phyloP scores from a whole-genome alignment of 2,797 vertebrate genomes.

The Halcyon badia region DNA sequence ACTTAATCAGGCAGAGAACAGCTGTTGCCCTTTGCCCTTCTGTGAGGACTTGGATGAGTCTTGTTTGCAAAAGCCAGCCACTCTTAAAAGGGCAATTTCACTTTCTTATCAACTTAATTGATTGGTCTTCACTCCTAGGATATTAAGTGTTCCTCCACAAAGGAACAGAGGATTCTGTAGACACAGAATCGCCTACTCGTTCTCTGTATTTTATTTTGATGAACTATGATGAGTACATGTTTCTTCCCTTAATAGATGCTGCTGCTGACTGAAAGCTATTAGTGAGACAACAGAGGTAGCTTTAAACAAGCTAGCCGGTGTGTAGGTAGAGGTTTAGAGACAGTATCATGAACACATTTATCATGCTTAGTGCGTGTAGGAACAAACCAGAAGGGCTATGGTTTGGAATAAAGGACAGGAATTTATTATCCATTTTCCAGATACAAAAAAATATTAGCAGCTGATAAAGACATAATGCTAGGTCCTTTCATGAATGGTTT shows the following conservation, averaged over 20 bases:
- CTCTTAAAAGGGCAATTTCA: background rate
- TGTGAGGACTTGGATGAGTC: background rate
- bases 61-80: background rate
- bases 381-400: background rate
- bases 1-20: background rate
- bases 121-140: background rate
- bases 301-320: background rate
- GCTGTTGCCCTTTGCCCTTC: background rate
- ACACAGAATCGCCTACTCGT: background rate
- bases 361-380: background rate
- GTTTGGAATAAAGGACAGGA: background rate
- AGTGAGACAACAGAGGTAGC: background rate
- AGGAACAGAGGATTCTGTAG: background rate
- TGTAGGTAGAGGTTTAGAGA: background rate
- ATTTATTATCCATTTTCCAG: background rate
- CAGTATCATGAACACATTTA: background rate
- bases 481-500: background rate
- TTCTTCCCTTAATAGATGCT: background rate
- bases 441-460: background rate
- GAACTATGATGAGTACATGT: background rate
- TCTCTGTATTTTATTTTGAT: background rate
- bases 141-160: background rate
- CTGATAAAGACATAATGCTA: background rate
- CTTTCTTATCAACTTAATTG: background rate
- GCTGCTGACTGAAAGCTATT: background rate